Evolutionary conservation across 2,888 invertebrate species (phyloP).

Genomic region (Archaeoteleia sp.): DNA sequence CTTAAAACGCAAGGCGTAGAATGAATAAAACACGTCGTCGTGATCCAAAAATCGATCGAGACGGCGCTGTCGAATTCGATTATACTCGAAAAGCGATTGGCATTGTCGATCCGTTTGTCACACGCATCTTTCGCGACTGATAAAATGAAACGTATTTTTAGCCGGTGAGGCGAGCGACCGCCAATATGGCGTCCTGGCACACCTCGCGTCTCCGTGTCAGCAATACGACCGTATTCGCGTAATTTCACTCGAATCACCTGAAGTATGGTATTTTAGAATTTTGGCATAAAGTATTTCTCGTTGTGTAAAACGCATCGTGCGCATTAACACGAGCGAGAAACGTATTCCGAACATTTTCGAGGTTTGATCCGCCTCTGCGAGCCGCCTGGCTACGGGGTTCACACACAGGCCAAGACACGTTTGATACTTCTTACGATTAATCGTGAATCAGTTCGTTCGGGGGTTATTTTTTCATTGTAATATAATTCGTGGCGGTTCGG

Average conservation of each 20-base stretch:
- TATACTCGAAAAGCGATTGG: not conserved
- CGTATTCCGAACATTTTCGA: too few relatives aligned
- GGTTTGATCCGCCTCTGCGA: not conserved
- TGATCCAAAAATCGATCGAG: too few relatives aligned
- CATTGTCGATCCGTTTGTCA: not conserved
- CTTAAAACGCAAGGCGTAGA: not conserved
- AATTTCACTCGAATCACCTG: not conserved
- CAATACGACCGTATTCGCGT: constrained; percentile 19
- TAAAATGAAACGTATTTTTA: constrained; percentile 52
- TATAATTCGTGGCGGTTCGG: too few relatives aligned
- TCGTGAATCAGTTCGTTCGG: too few relatives aligned
- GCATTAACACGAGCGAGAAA: not conserved
- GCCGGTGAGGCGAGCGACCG: constrained; percentile 62
- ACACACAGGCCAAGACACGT: constrained; percentile 57
- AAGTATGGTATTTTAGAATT: constrained; percentile 6
- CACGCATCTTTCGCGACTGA: constrained; percentile 5
- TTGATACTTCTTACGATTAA: constrained; percentile 27
- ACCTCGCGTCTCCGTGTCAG: constrained; percentile 62
- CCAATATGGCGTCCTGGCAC: constrained; percentile 68
- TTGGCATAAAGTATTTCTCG: too few relatives aligned
- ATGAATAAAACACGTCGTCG: too few relatives aligned
- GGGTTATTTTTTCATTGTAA: too few relatives aligned
- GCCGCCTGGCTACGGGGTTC: constrained; percentile 66
- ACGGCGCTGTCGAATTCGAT: not conserved
- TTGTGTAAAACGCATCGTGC: too few relatives aligned